Evolutionary conservation across 2,888 invertebrate genomes (phyloP), one percentile per base, ranked within the genome.

Genomic region (Eupithecia vulgata): DNA sequence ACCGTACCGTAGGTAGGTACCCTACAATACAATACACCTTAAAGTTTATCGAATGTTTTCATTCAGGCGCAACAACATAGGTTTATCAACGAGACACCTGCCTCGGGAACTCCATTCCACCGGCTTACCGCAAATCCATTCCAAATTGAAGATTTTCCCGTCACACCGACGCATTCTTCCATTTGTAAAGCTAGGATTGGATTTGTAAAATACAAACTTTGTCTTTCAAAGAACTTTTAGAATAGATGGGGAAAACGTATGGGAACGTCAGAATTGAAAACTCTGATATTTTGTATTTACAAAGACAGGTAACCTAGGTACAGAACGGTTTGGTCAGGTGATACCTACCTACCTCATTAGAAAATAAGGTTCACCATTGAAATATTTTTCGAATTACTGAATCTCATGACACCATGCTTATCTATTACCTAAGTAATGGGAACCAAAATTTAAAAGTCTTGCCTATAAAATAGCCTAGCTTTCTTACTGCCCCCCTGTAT

Each of bases 141-240:
- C 78, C 80, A 88, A 88, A 88, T 88, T 88, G 88, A 83, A 85
- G 82, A 84, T 84, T 85, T 84, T 68, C 83, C 70, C 79, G 77
- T 77, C 81, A 77, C 75, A 35, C 35, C 35, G 37, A 72, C 76
- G 72, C 70, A 75, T 62, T 42, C 72, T 70, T 71, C 66, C 69
- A 77, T 68, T 77, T 72, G 73, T 70, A 61, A 37, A 74, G 64
- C 71, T 64, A 65, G 34, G 15, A 67, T 34, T 68, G 34, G 15
- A 67, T 34, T 65, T 25, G 34, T 35, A 37, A 64, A 64, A 45
- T 12, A 12, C 42, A 30, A 30, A 48, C 40, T 48, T 42, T 68
- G 57, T 52, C 52, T 10, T 12, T 25, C 25, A 5, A 12, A 25
- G 57, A 57, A 57, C 25, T 57, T 57, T 57, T 5, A 57, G 52